These are phyloP conservation scores for Stratiolaelaps scimitus DNA, from an alignment of 1,140 invertebrate genomes.

Conservation along the genomic window DNA sequence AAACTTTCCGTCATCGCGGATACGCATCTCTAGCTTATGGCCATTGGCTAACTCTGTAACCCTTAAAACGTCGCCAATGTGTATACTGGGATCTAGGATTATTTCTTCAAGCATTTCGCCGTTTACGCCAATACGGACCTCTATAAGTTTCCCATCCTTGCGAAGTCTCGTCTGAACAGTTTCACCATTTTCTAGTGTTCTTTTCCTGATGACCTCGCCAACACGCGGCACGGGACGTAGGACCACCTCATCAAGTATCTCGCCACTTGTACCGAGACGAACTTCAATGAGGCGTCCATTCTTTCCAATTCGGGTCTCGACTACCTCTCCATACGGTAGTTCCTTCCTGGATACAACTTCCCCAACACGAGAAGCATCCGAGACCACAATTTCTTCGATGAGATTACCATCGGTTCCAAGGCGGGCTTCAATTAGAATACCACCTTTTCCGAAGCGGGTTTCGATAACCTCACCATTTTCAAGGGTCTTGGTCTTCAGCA, in stretches of 20 bases:
- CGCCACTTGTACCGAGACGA: background rate
- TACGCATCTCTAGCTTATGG: background rate
- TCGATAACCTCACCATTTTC: conserved; percentile 6
- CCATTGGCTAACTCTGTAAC: background rate
- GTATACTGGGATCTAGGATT: background rate
- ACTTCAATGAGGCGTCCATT: conserved; percentile 19
- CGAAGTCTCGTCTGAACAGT: conserved; percentile 14
- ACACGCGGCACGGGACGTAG: conserved; percentile 18
- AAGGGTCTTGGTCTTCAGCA: background rate
- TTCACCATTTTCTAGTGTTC: conserved; percentile 4
- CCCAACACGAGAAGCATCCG: background rate
- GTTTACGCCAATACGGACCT: background rate
- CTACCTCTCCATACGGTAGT: background rate
- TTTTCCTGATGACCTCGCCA: conserved; percentile 13
- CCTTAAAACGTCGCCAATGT: conserved; percentile 4
- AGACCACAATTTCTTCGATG: background rate
- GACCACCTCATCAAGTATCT: conserved; percentile 11
- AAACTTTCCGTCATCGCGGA: background rate
- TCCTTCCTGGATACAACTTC: conserved; percentile 18
- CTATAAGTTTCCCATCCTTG: conserved; percentile 5
- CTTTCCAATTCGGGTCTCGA: conserved; percentile 14
- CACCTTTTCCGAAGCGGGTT: conserved; percentile 8
- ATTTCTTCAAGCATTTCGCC: conserved; percentile 16
- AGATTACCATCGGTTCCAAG: background rate
- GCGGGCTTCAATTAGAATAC: conserved; percentile 10